A percentile compares a stretch with the other conserved stretches of the same genome.
phyloP scores from a whole-genome alignment of 2,113 vertebrate genomes.

The Crotalus viridis region DNA sequence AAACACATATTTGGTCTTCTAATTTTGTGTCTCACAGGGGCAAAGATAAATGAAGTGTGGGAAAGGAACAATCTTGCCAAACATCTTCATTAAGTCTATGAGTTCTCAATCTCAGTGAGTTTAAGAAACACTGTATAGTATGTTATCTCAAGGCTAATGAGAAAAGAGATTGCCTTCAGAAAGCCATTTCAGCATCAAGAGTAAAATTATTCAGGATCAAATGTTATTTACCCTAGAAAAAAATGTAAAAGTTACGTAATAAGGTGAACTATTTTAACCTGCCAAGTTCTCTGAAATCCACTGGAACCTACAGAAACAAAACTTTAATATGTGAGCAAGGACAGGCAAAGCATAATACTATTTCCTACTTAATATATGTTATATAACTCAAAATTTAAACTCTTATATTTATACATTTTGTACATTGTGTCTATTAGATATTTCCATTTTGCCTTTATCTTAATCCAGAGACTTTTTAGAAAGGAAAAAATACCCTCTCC shows the following conservation, averaged over 20 bases:
- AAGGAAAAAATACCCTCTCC: not conserved
- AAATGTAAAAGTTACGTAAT: not conserved
- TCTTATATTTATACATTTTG: not conserved
- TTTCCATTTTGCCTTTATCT: not conserved
- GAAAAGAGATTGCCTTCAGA: not conserved
- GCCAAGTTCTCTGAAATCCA: not conserved
- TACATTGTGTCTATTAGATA: not conserved
- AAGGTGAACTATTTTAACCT: not conserved
- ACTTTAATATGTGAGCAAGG: not conserved
- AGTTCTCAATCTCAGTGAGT: not conserved
- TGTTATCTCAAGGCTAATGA: not conserved
- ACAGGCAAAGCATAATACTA: not conserved
- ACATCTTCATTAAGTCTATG: not conserved
- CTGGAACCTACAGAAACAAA: not conserved
- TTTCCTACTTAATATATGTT: not conserved
- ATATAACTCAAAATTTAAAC: not conserved
- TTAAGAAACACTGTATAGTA: not conserved
- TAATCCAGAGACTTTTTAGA: not conserved
- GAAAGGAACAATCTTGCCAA: not conserved
- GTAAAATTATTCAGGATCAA: not conserved
- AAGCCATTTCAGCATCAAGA: not conserved
- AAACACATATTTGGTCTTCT: not conserved
- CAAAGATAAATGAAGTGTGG: not conserved
- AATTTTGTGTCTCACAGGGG: not conserved
- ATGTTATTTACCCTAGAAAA: not conserved